Percentiles rank a stretch among this genome's conserved stretches.
These are phyloP conservation scores for Furnarius figulus DNA, from an alignment of 2,113 vertebrate species.

Conservation along the genomic window DNA sequence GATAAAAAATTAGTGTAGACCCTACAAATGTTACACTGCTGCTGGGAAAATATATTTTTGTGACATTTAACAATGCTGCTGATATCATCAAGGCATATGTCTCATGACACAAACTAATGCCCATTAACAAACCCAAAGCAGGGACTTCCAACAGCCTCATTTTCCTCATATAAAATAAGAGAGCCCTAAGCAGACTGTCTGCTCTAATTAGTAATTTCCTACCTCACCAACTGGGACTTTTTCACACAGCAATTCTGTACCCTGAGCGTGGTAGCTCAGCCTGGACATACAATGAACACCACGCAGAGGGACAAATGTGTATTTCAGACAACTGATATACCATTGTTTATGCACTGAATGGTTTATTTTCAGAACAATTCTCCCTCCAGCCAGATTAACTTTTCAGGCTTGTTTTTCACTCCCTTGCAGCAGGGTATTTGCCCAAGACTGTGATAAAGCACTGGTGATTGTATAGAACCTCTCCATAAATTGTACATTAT, in stretches of 20 bases:
- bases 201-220: not conserved
- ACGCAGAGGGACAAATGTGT: not conserved
- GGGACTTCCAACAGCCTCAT: not conserved
- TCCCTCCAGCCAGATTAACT: slow-evolving; percentile 17
- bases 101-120: slow-evolving; percentile 6
- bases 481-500: not conserved
- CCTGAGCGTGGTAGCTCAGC: not conserved
- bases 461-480: not conserved
- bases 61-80: slow-evolving; percentile 8
- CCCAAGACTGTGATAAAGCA: slow-evolving; percentile 27
- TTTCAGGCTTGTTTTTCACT: not conserved
- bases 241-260: not conserved
- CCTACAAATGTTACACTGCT: not conserved
- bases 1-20: not conserved
- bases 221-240: not conserved
- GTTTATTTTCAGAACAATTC: slow-evolving; percentile 42
- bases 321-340: not conserved
- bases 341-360: slow-evolving; percentile 9
- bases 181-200: not conserved
- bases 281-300: not conserved
- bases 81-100: not conserved
- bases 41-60: not conserved
- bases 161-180: not conserved
- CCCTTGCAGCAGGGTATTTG: not conserved
- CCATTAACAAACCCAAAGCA: not conserved